Base-by-base conservation (phyloP, 2,888 invertebrate species). In the Nasonia oneida region DNA sequence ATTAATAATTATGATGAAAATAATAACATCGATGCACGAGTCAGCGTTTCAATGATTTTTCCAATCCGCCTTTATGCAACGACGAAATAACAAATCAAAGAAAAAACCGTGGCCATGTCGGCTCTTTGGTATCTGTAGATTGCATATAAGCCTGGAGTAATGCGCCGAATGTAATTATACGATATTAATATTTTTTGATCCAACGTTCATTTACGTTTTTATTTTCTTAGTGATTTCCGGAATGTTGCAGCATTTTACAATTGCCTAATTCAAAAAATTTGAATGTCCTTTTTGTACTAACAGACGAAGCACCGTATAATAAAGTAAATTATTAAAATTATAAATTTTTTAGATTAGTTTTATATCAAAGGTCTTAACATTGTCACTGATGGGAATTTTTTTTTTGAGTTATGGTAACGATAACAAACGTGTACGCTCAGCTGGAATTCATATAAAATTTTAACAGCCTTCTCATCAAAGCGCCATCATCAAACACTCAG, bases 91-190 rank as follows among this genome's bases (percentile, higher is more conserved):
- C 23, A 15, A 50, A 67, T 33, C 10, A 14, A 67, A 33, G 33
- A 67, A 18, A 57, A 47, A 57, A 53, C 53, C 33, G 50, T 77
- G 76, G 70, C 78, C 83, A 84, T 85, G 81, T 76, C 84, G 82
- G 86, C 84, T 85, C 87, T 87, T 61, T 84, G 64, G 78, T 78
- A 83, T 87, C 77, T 87, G 86, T 88, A 88, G 87, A 87, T 74
- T 87, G 33, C 73, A 76, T 89, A 5, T 37, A 88, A 85, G 83
- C 86, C 88, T 88, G 87, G 88, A 89, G 85, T 81, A 89, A 88
- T 86, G 87, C 89, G 90, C 89, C 89, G 88, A 88, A 88, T 90
- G 89, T 89, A 89, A 87, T 71, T 87, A 86, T 89, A 88, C 84
- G 86, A 88, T 84, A 84, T 79, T 87, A 81, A 80, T 84, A 85